These are phyloP conservation scores for Onychomys arenicola DNA, from an alignment of 2,797 vertebrate species.

Conservation along the genomic window DNA sequence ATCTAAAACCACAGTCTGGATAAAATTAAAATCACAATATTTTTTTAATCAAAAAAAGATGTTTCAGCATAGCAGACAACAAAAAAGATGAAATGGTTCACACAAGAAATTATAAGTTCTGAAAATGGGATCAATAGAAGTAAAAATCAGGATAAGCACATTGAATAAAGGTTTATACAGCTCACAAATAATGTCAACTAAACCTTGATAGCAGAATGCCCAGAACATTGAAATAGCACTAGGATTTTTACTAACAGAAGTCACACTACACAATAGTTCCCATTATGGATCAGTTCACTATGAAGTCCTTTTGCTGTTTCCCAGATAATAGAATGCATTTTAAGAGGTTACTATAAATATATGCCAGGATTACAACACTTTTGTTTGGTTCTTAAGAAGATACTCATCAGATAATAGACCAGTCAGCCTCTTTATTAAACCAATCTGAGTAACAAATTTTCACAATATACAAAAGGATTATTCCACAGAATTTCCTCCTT, in stretches of 20 bases:
- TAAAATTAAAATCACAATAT: slow-evolving; percentile 28
- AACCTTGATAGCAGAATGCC: not conserved
- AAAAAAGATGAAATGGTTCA: slow-evolving; percentile 26
- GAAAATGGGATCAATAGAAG: slow-evolving; percentile 30
- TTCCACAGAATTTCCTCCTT: too few relatives aligned
- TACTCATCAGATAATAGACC: not conserved
- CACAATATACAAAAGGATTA: too few relatives aligned
- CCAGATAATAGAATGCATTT: not conserved
- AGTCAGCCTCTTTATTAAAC: too few relatives aligned
- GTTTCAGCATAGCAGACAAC: not conserved
- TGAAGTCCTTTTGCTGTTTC: slow-evolving; percentile 21
- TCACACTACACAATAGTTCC: not conserved
- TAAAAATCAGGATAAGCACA: not conserved
- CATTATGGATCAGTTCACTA: not conserved
- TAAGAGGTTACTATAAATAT: not conserved
- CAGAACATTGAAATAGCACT: not conserved
- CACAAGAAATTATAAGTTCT: slow-evolving; percentile 10
- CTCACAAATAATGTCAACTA: not conserved
- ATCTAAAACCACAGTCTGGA: not conserved
- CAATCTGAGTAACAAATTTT: too few relatives aligned
- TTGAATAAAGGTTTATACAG: not conserved
- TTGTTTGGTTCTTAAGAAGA: not conserved
- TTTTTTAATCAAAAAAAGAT: slow-evolving; percentile 38
- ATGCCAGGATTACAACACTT: not conserved
- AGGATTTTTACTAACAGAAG: not conserved